A percentile compares a stretch with the other conserved stretches of the same genome.
Conservation (phyloP, 1,140 invertebrate species). For the Coboldia fuscipes region DNA sequence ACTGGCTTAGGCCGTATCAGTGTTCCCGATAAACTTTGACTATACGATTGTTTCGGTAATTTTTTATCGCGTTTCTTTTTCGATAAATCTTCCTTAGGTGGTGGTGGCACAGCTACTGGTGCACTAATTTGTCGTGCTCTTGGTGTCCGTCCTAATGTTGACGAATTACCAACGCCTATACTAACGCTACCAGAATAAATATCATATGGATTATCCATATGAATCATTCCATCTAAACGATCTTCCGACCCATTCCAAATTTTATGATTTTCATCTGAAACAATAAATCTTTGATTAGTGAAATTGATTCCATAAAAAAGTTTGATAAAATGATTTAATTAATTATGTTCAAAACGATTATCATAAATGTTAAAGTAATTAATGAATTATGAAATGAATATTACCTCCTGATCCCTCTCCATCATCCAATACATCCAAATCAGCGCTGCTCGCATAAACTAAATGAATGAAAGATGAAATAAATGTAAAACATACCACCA, state of each 20-base stretch:
- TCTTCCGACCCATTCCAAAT: constrained; percentile 68
- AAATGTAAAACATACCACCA: too few relatives aligned
- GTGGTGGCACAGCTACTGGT: constrained; percentile 56
- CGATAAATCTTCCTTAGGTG: constrained; percentile 21
- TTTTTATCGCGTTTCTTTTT: constrained; percentile 17
- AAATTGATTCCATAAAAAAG: too few relatives aligned
- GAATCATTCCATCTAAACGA: constrained; percentile 33
- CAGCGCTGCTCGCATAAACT: constrained; percentile 23
- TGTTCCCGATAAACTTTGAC: constrained; percentile 19
- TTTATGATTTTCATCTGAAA: constrained; percentile 84
- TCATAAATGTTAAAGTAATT: too few relatives aligned
- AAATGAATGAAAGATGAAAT: constrained; percentile 12
- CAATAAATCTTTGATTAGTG: too few relatives aligned
- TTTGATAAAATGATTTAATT: too few relatives aligned
- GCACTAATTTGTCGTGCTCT: constrained; percentile 58
- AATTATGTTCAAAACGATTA: too few relatives aligned
- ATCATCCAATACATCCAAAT: constrained; percentile 34
- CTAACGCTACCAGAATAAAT: constrained; percentile 26
- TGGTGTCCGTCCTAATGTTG: constrained; percentile 51
- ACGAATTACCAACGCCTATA: constrained; percentile 25
- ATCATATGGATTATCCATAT: constrained; percentile 37
- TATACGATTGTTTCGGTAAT: constrained; percentile 14
- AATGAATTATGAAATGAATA: too few relatives aligned
- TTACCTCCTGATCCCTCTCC: constrained; percentile 63
- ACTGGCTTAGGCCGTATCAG: constrained; percentile 20